Evolutionary conservation across 2,888 invertebrate genomes (phyloP), one percentile per base, ranked within the genome.

Genomic region (Sylvicola cinctus): DNA sequence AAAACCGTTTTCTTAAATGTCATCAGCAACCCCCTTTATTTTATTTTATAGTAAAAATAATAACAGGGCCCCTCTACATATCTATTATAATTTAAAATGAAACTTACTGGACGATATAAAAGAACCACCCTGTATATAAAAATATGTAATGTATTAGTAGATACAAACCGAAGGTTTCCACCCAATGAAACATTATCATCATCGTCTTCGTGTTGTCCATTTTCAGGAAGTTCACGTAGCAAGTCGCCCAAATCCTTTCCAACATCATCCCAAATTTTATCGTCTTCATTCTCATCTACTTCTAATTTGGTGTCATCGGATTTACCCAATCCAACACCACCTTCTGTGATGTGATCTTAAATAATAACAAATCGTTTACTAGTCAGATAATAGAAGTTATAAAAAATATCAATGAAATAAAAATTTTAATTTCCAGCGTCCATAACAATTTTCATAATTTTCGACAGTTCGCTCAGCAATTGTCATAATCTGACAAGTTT

Each of bases 181-280:
- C 20, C 20, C 20, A 20, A 4, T 4, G 54, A 57, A 2, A 66
- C 65, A 46, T 69, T 70, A 44, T 74, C 73, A 42, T 71, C 74
- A 41, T 74, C 76, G 42, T 73, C 77, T 42, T 75, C 77, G 42
- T 71, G 72, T 41, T 70, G 72, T 29, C 70, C 72, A 3, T 72
- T 68, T 1, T 62, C 60, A 41, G 71, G 74, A 17, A 68, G 72
- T 49, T 73, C 74, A 11, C 75, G 67, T 25, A 81, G 57, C 35
- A 81, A 61, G 47, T 79, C 79, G 4, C 79, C 78, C 39, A 81
- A 63, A 51, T 79, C 79, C 49, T 80, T 80, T 50, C 80, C 79
- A 20, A 80, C 78, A 51, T 79, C 79, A 16, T 75, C 78, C 80
- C 80, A 80, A 36, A 77, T 48, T 46, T 78, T 76, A 44, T 77